Conservation (phyloP, 2,797 vertebrate genomes). For the Brachyrhaphis roseni region DNA sequence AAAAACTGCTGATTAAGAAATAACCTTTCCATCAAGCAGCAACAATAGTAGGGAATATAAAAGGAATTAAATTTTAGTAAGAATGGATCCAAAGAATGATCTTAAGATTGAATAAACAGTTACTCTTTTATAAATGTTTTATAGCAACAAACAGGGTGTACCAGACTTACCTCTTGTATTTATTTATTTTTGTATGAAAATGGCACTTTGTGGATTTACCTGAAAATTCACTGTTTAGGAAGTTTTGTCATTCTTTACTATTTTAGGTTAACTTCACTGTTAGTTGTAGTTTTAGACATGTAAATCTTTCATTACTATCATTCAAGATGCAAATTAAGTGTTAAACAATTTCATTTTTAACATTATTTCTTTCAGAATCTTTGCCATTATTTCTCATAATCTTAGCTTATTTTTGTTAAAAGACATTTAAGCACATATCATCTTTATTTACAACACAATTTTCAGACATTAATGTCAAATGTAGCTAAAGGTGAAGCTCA, state of each 20-base stretch:
- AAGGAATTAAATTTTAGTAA: not conserved
- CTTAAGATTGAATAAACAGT: constrained; percentile 11
- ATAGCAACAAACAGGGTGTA: constrained; percentile 30
- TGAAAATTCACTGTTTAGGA: constrained; percentile 19
- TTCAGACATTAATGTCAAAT: constrained; percentile 4
- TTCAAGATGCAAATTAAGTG: not conserved
- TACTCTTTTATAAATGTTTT: constrained; percentile 37
- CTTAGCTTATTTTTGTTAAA: not conserved
- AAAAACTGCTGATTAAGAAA: constrained; percentile 50
- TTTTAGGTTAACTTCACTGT: constrained; percentile 10
- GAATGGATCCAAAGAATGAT: not conserved
- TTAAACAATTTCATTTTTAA: not conserved
- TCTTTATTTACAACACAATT: not conserved
- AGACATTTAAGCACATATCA: not conserved
- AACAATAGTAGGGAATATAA: constrained; percentile 2
- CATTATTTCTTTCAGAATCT: constrained; percentile 22
- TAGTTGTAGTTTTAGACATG: constrained; percentile 21
- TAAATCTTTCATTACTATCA: not conserved
- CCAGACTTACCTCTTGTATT: constrained; percentile 50
- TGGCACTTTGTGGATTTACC: constrained; percentile 2
- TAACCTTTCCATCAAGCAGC: constrained; percentile 20
- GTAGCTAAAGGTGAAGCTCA: not conserved
- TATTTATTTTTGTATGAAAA: constrained; percentile 14
- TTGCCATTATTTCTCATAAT: constrained; percentile 11
- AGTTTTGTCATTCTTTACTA: constrained; percentile 16